Percentiles rank a stretch among this genome's conserved stretches.
These are phyloP conservation scores for Spisula solida DNA, from an alignment of 2,888 invertebrate genomes.

Conservation along the genomic window DNA sequence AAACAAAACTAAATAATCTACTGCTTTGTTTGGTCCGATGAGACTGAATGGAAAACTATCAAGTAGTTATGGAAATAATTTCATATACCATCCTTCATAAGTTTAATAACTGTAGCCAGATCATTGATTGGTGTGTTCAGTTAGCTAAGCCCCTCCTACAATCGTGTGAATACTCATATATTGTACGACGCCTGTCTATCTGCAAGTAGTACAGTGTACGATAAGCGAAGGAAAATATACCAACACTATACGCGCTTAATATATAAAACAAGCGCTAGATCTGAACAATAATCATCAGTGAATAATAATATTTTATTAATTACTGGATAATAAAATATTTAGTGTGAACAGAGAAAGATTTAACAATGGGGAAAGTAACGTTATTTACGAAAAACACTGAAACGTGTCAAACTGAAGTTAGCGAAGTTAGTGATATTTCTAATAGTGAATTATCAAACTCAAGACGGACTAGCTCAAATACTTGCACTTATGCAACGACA, in stretches of 20 bases:
- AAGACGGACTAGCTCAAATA: not conserved
- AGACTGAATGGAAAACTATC: not conserved
- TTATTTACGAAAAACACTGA: not conserved
- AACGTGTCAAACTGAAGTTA: not conserved
- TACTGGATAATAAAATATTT: not conserved
- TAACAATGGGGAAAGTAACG: not conserved
- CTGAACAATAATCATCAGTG: not conserved
- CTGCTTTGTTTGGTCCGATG: too few species aligned
- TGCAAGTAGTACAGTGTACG: not conserved
- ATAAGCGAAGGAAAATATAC: not conserved
- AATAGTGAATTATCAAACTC: not conserved
- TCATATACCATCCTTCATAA: conserved; percentile 3
- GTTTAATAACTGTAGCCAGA: not conserved
- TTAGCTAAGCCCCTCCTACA: not conserved
- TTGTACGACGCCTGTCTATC: not conserved
- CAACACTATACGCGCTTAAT: not conserved
- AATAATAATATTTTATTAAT: not conserved
- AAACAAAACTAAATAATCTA: too few species aligned
- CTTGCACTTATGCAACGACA: not conserved
- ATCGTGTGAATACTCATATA: not conserved
- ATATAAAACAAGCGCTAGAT: not conserved
- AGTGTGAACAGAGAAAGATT: not conserved
- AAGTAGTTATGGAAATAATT: not conserved
- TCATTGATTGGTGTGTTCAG: not conserved
- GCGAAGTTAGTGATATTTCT: not conserved